Evolutionary conservation across 2,888 invertebrate species (phyloP).

Genomic region (Dryocosmus kuriphilus): DNA sequence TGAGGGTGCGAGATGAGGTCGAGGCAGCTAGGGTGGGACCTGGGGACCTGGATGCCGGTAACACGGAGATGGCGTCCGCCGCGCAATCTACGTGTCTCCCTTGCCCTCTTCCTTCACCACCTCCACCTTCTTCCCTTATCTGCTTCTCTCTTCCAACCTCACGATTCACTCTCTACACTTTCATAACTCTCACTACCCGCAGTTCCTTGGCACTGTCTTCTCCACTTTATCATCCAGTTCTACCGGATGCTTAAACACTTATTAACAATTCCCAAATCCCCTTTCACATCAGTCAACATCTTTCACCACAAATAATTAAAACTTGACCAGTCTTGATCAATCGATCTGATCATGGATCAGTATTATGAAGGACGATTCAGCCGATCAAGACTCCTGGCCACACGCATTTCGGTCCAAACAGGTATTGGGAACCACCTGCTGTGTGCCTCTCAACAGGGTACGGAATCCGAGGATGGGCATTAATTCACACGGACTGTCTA

Average conservation of each 20-base stretch:
- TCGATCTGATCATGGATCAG: not conserved
- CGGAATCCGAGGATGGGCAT: slow-evolving; percentile 17
- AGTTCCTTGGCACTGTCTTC: slow-evolving; percentile 31
- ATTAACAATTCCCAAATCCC: not conserved
- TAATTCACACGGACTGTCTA: slow-evolving; percentile 27
- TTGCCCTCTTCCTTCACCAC: slow-evolving; percentile 57
- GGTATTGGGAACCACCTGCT: slow-evolving; percentile 35
- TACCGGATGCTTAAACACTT: slow-evolving; percentile 14
- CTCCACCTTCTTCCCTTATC: slow-evolving; percentile 50
- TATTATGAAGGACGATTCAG: slow-evolving; percentile 1
- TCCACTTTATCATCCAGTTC: slow-evolving; percentile 21
- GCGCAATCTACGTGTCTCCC: slow-evolving; percentile 56
- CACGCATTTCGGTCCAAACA: slow-evolving; percentile 27
- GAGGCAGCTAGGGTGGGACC: slow-evolving; percentile 77
- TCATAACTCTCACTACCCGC: slow-evolving; percentile 20
- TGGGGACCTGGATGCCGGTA: slow-evolving; percentile 78
- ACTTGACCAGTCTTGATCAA: too few species aligned
- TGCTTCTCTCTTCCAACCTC: slow-evolving; percentile 43
- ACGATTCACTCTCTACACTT: slow-evolving; percentile 27
- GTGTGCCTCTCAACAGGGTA: slow-evolving; percentile 20
- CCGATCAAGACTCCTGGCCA: slow-evolving; percentile 21
- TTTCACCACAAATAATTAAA: not conserved
- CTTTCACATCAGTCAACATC: not conserved
- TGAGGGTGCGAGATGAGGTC: slow-evolving; percentile 73
- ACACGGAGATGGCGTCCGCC: slow-evolving; percentile 77